A percentile compares a stretch with the other conserved stretches of the same genome.
phyloP scores from a whole-genome alignment of 2,797 vertebrate genomes.

The Phataginus tetradactyla region DNA sequence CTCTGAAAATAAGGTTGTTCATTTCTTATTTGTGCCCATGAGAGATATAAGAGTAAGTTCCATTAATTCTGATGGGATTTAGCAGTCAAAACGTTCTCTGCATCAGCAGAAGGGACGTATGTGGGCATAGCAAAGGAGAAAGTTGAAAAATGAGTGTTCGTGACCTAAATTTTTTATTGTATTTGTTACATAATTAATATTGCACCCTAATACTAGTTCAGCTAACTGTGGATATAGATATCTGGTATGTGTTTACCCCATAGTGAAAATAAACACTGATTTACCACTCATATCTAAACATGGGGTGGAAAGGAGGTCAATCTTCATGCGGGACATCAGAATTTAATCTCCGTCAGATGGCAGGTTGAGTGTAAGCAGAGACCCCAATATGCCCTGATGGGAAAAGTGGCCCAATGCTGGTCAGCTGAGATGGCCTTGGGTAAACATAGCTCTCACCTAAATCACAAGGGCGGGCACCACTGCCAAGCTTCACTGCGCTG shows the following conservation, averaged over 20 bases:
- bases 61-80: conserved; percentile 66
- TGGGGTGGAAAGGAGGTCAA: not conserved
- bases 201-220: conserved; percentile 66
- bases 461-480: not conserved
- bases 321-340: not conserved
- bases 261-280: conserved; percentile 40
- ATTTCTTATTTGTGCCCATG: conserved; percentile 54
- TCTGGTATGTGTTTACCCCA: conserved; percentile 55
- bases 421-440: not conserved
- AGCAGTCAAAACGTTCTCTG: conserved; percentile 52
- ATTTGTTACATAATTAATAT: conserved; percentile 79
- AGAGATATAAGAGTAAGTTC: conserved; percentile 64
- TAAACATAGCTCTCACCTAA: not conserved
- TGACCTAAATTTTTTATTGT: conserved; percentile 69
- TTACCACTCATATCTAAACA: not conserved
- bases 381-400: not conserved
- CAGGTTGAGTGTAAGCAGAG: not conserved
- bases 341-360: not conserved
- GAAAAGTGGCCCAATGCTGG: accelerated
- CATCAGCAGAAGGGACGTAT: conserved; percentile 73
- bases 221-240: conserved; percentile 45
- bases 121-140: conserved; percentile 29
- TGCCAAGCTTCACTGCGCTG: not conserved
- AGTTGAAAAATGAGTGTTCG: conserved; percentile 74
- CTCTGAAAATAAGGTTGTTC: conserved; percentile 67